Conservation (phyloP, 2,113 vertebrate genomes). For the Hippocampus comes region DNA sequence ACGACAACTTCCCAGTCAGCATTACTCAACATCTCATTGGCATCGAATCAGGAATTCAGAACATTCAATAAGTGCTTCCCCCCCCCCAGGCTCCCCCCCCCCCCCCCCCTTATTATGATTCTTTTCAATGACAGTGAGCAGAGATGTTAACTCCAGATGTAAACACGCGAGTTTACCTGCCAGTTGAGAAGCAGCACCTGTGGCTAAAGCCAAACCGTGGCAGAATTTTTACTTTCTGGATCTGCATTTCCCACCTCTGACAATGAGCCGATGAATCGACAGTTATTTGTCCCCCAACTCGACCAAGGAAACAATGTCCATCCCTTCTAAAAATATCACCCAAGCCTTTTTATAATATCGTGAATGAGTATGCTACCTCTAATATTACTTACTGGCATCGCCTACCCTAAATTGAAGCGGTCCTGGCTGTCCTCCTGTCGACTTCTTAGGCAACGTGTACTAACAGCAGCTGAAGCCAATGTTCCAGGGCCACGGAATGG, state of each 20-base stretch:
- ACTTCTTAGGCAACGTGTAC: constrained; percentile 58
- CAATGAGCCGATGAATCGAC: neutral
- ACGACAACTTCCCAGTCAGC: neutral
- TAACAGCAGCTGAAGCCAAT: constrained; percentile 65
- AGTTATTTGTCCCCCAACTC: neutral
- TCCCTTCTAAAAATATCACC: constrained; percentile 11
- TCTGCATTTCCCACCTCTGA: no score
- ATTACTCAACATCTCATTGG: neutral
- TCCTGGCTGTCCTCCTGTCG: constrained; percentile 41
- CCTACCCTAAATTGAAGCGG: constrained; percentile 25
- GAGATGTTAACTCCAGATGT: no score
- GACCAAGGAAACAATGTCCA: neutral
- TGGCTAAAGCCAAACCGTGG: no score
- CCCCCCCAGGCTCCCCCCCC: no score
- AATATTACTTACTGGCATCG: constrained; percentile 32
- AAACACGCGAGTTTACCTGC: no score
- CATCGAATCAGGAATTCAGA: neutral
- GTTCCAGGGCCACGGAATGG: constrained; percentile 39
- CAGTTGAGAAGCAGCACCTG: no score
- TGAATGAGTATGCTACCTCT: constrained; percentile 26
- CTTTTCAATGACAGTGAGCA: no score
- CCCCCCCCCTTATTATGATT: neutral
- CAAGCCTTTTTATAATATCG: constrained; percentile 7
- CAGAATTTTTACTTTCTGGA: no score
- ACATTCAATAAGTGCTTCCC: neutral